Conservation (phyloP, 2,113 vertebrate genomes). For the Dipodomys ordii region DNA sequence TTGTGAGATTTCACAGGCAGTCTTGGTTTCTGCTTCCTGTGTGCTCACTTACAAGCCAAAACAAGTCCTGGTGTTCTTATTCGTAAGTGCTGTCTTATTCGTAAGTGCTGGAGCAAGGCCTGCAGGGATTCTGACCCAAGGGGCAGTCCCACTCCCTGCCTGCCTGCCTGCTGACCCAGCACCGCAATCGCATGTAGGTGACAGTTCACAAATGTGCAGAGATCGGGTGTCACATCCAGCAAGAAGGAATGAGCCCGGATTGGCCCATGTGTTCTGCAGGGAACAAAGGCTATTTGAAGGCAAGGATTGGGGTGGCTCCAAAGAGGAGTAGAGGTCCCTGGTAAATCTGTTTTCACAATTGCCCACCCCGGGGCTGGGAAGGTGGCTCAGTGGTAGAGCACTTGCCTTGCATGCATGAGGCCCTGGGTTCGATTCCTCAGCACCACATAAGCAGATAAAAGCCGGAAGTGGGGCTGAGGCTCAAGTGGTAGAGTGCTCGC, state of each 20-base stretch:
- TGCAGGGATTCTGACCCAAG: background rate
- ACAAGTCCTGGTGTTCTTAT: background rate
- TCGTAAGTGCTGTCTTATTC: background rate
- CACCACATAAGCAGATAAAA: too few species aligned
- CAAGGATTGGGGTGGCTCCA: background rate
- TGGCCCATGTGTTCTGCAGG: background rate
- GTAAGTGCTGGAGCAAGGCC: background rate
- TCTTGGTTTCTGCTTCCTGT: background rate
- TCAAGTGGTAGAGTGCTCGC: too few species aligned
- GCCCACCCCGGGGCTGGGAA: background rate
- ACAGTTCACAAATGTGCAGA: background rate
- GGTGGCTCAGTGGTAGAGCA: too few species aligned
- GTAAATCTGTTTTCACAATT: background rate
- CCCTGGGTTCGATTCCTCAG: too few species aligned
- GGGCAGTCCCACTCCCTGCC: background rate
- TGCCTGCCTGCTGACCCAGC: background rate
- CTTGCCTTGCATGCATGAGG: too few species aligned
- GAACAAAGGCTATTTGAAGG: background rate
- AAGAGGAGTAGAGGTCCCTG: background rate
- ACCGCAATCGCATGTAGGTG: background rate
- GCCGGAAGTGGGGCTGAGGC: too few species aligned
- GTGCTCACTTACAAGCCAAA: slow-evolving; percentile 21
- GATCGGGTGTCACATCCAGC: background rate
- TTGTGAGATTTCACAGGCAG: slow-evolving; percentile 28
- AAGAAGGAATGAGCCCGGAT: background rate